Evolutionary conservation across 2,113 vertebrate species (phyloP).

Genomic region (Isichthys henryi): DNA sequence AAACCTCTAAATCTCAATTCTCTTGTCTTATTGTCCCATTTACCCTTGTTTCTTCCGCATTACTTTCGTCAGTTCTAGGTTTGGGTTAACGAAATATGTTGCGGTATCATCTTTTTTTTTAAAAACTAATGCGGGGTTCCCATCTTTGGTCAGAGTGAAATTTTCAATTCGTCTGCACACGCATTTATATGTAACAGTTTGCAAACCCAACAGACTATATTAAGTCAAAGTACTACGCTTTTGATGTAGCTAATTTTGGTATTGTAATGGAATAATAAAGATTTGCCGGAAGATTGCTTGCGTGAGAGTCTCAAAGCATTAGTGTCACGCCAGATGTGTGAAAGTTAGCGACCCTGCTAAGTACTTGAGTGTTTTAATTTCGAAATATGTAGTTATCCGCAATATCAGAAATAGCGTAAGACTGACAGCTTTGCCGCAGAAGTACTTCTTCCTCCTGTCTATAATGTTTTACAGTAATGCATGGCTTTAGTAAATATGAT

Average conservation of each 20-base stretch:
- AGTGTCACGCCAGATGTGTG: background rate
- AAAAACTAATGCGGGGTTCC: background rate
- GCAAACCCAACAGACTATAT: no score
- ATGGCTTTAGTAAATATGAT: background rate
- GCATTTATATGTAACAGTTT: background rate
- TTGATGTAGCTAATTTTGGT: background rate
- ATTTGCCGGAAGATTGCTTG: background rate
- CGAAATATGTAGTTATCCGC: background rate
- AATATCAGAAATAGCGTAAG: background rate
- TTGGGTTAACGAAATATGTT: background rate
- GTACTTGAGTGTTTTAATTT: background rate
- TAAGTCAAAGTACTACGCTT: background rate
- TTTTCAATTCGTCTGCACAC: background rate
- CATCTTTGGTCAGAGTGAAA: background rate
- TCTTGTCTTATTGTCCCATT: slow-evolving; percentile 17
- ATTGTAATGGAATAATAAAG: background rate
- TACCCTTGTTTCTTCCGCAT: background rate
- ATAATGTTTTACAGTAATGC: background rate
- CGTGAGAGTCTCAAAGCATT: background rate
- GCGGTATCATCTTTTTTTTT: background rate
- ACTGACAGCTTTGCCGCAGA: background rate
- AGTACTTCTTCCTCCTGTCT: background rate
- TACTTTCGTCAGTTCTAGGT: background rate
- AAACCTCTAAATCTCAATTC: slow-evolving; percentile 33
- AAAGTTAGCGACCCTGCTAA: background rate